Conservation (phyloP, 1,140 invertebrate species). For the Aricia agestis region DNA sequence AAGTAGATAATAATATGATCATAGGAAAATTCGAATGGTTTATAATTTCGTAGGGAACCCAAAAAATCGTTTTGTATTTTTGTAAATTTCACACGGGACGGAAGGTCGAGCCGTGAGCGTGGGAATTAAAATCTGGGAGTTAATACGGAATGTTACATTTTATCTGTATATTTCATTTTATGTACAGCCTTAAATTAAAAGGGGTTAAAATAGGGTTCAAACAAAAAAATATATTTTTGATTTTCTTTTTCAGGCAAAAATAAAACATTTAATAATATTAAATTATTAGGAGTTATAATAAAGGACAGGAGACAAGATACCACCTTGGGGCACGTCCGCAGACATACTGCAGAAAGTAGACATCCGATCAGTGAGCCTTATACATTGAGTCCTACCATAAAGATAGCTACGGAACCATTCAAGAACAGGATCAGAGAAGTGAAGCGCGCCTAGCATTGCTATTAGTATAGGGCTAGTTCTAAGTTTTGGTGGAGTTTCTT, state of each 20-base stretch:
- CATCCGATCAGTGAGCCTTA: no score
- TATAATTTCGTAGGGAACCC: background rate
- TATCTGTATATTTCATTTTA: background rate
- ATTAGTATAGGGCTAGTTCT: no score
- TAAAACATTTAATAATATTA: background rate
- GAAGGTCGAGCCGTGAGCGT: background rate
- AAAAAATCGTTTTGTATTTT: background rate
- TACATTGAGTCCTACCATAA: no score
- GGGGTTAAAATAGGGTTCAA: background rate
- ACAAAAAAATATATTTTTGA: background rate
- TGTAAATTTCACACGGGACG: constrained; percentile 3
- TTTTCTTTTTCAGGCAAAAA: background rate
- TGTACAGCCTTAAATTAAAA: background rate
- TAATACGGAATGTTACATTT: background rate
- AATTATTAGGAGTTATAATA: no score
- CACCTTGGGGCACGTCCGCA: no score
- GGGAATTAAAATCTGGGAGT: background rate
- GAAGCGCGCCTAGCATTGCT: no score
- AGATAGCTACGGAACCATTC: no score
- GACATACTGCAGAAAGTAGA: no score
- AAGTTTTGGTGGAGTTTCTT: no score
- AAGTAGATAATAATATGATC: no score
- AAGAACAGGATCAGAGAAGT: no score
- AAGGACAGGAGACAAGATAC: no score
- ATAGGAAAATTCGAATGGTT: background rate